Evolutionary conservation across 2,797 vertebrate species (phyloP), one percentile per base, ranked within the genome.

Genomic region (Chaetophractus vellerosus): DNA sequence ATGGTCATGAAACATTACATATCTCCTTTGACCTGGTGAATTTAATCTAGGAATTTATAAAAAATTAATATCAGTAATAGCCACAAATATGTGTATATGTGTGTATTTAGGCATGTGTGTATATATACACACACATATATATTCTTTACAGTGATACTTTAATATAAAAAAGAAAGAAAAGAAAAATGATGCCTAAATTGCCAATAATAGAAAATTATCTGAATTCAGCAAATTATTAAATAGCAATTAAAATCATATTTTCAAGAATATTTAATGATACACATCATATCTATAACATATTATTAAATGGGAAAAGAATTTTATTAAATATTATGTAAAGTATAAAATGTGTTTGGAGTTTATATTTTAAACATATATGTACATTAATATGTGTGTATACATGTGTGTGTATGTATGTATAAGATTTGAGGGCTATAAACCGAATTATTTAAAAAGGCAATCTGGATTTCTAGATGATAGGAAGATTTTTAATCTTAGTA

Each of bases 241-340:
- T 75, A 33, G 21, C 63, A 94, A 81, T 71, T 84, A 75, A 95
- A 81, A 33, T 50, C 2, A 64, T 57, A 6, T 83, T 91, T 87
- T 80, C 21, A 63, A 93, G 66, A 80, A 81, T 81, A 81, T 28
- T 95, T 78, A 88, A 66, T 90, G 33, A 3, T 1, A 75, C 0
- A 71, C 0, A 14, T 1, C 26, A 7, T 57, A 45, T 72, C 19
- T 74, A 36, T 59, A 24, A 61, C 3, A 68, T 41, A 83, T 21
- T 61, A 71, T 24, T 41, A 26, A 90, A 88, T 55, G 3, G 18
- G 33, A 28, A 38, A 63, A 86, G 12, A 1, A 93, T 4, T 3
- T 5, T 75, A 83, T 87, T 92, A 45, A 88, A 15, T 23, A 94
- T 52, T 82, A 36, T 36, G 5, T 87, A 63, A 94, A 79, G 9